Evolutionary conservation across 1,140 invertebrate genomes (phyloP).

Genomic region (Aradophagus sp.): DNA sequence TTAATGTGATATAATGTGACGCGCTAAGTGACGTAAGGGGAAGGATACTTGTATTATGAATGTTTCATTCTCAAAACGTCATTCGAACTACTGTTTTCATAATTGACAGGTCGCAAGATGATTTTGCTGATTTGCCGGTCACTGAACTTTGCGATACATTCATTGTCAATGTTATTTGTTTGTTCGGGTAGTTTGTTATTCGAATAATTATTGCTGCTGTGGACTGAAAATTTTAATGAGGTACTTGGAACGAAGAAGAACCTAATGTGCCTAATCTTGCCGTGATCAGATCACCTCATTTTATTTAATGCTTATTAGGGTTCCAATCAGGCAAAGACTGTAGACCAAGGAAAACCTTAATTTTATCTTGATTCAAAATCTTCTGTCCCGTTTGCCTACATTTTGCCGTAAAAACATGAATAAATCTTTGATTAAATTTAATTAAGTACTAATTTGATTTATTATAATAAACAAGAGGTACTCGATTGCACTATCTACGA

Average conservation of each 20-base stretch:
- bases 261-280: conserved; percentile 4
- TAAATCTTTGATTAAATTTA: conserved; percentile 9
- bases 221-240: conserved; percentile 14
- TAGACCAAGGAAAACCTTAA: conserved; percentile 10
- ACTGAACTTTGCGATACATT: no score
- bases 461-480: conserved; percentile 2
- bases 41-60: no score
- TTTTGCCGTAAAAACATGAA: background rate
- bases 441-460: conserved; percentile 19
- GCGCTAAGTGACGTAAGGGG: conserved; percentile 4
- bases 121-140: background rate
- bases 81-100: conserved; percentile 10
- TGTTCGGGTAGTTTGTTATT: no score
- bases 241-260: background rate
- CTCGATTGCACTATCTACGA: no score
- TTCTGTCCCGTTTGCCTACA: conserved; percentile 30
- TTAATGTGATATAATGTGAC: conserved; percentile 7
- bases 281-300: conserved; percentile 19
- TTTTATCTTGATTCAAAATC: conserved; percentile 33
- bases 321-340: conserved; percentile 19
- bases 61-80: conserved; percentile 4
- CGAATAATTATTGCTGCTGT: no score
- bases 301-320: conserved; percentile 27
- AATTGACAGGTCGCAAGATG: background rate
- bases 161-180: background rate